phyloP scores from a whole-genome alignment of 2,888 invertebrate species.

The Eupithecia inturbata region DNA sequence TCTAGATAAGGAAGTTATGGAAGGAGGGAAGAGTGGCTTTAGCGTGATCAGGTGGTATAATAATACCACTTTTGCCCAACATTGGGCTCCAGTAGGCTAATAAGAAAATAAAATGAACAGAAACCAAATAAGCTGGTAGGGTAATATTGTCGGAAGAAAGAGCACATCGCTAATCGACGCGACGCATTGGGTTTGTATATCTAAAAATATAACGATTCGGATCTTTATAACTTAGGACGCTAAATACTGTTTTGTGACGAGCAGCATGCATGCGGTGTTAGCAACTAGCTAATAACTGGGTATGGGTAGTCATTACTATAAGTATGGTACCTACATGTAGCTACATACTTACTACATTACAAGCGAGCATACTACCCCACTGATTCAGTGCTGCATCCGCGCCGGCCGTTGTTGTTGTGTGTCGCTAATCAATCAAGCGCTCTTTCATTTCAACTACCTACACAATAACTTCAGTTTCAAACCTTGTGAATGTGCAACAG shows the following conservation, averaged over 20 bases:
- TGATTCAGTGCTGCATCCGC: slow-evolving; percentile 40
- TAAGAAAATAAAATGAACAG: background rate
- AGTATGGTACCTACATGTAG: background rate
- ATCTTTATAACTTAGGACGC: slow-evolving; percentile 12
- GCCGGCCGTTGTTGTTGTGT: slow-evolving; percentile 24
- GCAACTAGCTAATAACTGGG: slow-evolving; percentile 28
- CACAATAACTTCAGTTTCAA: background rate
- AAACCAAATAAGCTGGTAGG: background rate
- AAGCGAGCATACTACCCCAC: slow-evolving; percentile 25
- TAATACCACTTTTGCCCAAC: background rate
- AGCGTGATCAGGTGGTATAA: too few species aligned
- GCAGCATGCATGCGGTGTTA: slow-evolving; percentile 23
- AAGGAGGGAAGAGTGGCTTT: too few species aligned
- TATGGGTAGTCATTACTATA: slow-evolving; percentile 7
- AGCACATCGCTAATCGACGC: background rate
- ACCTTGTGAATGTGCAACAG: background rate
- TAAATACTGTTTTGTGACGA: slow-evolving; percentile 30
- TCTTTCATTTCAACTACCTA: background rate
- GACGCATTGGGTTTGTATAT: background rate
- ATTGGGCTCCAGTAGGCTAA: background rate
- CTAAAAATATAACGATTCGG: slow-evolving; percentile 1
- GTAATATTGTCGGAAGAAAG: background rate
- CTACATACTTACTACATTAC: background rate
- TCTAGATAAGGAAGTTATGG: too few species aligned
- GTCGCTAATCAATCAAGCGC: background rate